A percentile compares a stretch with the other conserved stretches of the same genome.
Conservation (phyloP, 2,888 invertebrate genomes). For the Epinotia demarniana region DNA sequence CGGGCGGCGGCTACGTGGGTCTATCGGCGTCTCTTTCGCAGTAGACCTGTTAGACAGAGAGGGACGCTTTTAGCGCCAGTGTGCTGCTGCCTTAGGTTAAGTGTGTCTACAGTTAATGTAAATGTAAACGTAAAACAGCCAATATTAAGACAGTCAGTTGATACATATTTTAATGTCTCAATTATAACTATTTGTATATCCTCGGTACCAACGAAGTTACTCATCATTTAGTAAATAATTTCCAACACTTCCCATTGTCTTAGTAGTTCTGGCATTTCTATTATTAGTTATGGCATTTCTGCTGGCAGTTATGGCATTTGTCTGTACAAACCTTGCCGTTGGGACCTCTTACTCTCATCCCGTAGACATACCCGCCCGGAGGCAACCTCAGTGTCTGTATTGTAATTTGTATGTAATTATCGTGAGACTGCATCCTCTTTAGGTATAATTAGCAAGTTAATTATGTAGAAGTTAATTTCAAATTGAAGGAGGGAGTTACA, state of each 20-base stretch:
- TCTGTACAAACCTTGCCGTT: conserved; percentile 33
- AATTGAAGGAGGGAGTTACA: conserved; percentile 78
- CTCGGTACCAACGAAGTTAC: background rate
- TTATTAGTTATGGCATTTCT: background rate
- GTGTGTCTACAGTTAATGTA: conserved; percentile 58
- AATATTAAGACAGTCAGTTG: conserved; percentile 12
- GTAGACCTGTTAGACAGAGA: conserved; percentile 24
- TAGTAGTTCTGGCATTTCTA: conserved; percentile 1
- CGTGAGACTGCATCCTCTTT: conserved; percentile 83
- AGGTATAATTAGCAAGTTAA: conserved; percentile 80
- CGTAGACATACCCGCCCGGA: conserved; percentile 54
- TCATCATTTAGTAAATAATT: background rate
- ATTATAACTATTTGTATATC: background rate
- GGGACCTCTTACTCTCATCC: background rate
- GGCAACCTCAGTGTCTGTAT: conserved; percentile 77
- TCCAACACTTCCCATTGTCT: background rate
- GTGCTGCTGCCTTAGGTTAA: conserved; percentile 25
- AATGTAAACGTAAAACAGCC: conserved; percentile 56
- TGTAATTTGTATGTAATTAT: conserved; percentile 69
- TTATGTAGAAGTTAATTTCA: conserved; percentile 79
- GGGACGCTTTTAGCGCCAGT: background rate
- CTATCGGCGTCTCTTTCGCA: conserved; percentile 6
- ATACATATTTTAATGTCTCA: conserved; percentile 17
- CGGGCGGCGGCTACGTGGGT: conserved; percentile 13
- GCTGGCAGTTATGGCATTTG: no score